Percentiles rank a stretch among this genome's conserved stretches.
These are phyloP conservation scores for Darevskia mixta DNA, from an alignment of 2,797 vertebrate genomes.

Conservation along the genomic window DNA sequence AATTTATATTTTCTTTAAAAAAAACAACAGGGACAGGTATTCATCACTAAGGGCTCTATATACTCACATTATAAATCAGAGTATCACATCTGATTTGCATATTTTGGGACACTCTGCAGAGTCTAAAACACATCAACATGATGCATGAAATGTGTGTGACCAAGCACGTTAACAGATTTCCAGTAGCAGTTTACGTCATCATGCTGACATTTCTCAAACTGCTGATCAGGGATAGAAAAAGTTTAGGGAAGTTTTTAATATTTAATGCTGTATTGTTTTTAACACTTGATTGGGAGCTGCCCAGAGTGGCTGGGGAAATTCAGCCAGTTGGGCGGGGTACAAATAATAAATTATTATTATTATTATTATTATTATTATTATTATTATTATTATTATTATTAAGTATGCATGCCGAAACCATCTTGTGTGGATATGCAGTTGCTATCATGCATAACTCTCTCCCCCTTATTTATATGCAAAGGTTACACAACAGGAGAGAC, in stretches of 20 bases:
- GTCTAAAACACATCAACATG: background rate
- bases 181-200: background rate
- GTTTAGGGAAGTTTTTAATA: too few species aligned
- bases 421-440: background rate
- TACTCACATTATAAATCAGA: background rate
- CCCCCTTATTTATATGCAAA: too few species aligned
- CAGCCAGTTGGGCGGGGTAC: too few species aligned
- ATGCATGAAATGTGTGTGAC: background rate
- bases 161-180: background rate
- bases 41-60: background rate
- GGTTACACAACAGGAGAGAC: too few species aligned
- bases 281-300: too few species aligned
- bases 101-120: background rate
- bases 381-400: too few species aligned
- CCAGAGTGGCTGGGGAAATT: too few species aligned
- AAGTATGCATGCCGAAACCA: background rate
- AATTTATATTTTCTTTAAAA: background rate
- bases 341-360: too few species aligned
- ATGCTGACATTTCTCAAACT: background rate
- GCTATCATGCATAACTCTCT: background rate
- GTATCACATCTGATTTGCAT: background rate
- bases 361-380: too few species aligned
- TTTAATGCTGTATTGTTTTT: too few species aligned
- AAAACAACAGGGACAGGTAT: background rate
- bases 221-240: background rate